Percentiles rank a stretch among this genome's conserved stretches.
Conservation (phyloP, 2,888 invertebrate genomes). For the Standfussiana lucernea region DNA sequence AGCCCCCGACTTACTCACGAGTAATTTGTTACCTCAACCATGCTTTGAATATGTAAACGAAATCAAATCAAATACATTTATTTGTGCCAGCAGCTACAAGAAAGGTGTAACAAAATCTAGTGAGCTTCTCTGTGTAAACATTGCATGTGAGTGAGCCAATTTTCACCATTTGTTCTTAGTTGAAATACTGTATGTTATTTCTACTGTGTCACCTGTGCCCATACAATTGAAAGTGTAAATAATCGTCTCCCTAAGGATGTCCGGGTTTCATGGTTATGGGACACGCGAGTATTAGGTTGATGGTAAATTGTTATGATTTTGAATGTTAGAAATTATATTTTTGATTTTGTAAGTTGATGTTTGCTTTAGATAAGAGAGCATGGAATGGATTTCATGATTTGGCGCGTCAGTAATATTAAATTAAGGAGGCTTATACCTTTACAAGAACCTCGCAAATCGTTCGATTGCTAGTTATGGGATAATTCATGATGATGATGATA, state of each 20-base stretch:
- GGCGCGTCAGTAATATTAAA: not conserved
- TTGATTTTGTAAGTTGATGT: not conserved
- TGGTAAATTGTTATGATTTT: slow-evolving; percentile 19
- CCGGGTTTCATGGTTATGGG: slow-evolving; percentile 36
- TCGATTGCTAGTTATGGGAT: not conserved
- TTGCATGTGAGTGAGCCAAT: not conserved
- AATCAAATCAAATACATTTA: not conserved
- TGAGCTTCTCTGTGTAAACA: not conserved
- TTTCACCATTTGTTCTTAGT: not conserved
- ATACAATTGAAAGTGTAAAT: slow-evolving; percentile 56
- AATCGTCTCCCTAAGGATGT: slow-evolving; percentile 55
- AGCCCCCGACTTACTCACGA: not conserved
- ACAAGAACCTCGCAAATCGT: too few relatives aligned
- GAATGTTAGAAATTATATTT: slow-evolving; percentile 11
- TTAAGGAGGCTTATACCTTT: not conserved
- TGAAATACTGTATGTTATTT: not conserved
- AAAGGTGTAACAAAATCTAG: not conserved
- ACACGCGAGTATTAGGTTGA: slow-evolving; percentile 34
- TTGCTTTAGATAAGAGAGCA: not conserved
- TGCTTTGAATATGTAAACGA: not conserved
- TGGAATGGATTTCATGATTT: not conserved
- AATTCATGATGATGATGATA: not conserved
- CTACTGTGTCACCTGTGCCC: not conserved
- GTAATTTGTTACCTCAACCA: not conserved
- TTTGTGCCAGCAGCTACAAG: not conserved